These are phyloP conservation scores for Corydoras sp. DNA, from an alignment of 2,113 vertebrate genomes.

Conservation along the genomic window DNA sequence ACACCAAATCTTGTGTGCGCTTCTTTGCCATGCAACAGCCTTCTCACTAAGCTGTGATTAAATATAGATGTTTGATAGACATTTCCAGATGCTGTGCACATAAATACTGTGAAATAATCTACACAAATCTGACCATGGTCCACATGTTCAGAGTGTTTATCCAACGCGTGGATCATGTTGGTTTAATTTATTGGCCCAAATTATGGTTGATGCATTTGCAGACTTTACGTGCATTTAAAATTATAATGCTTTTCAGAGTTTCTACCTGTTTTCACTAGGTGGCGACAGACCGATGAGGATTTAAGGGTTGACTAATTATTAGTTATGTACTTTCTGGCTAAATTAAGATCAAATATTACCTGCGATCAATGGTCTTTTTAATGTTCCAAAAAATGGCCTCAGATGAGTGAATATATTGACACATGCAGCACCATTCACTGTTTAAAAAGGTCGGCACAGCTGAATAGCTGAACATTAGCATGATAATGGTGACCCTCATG, in stretches of 20 bases:
- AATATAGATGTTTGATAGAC: slow-evolving; percentile 33
- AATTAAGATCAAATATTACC: too few species aligned
- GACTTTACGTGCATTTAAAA: too few species aligned
- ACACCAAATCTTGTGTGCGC: slow-evolving; percentile 11
- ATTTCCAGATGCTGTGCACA: slow-evolving; percentile 8
- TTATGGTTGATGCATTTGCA: too few species aligned
- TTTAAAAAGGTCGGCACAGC: background rate
- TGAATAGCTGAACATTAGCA: slow-evolving; percentile 22
- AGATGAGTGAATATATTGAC: background rate
- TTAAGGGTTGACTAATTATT: too few species aligned
- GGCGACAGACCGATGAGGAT: background rate
- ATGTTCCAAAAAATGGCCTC: background rate
- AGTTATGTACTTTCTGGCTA: too few species aligned
- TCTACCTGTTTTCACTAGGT: background rate
- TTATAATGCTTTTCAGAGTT: too few species aligned
- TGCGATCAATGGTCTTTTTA: background rate
- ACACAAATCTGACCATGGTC: too few species aligned
- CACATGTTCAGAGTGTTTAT: background rate
- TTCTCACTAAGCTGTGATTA: slow-evolving; percentile 25
- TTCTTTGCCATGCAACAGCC: slow-evolving; percentile 23
- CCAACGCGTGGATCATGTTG: too few species aligned
- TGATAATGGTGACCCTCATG: slow-evolving; percentile 22
- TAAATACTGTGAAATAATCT: slow-evolving; percentile 10
- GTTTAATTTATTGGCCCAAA: too few species aligned
- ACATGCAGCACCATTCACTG: background rate